Percentiles rank a stretch among this genome's conserved stretches.
These are phyloP conservation scores for Myodes glareolus DNA, from an alignment of 2,113 vertebrate genomes.

Conservation along the genomic window DNA sequence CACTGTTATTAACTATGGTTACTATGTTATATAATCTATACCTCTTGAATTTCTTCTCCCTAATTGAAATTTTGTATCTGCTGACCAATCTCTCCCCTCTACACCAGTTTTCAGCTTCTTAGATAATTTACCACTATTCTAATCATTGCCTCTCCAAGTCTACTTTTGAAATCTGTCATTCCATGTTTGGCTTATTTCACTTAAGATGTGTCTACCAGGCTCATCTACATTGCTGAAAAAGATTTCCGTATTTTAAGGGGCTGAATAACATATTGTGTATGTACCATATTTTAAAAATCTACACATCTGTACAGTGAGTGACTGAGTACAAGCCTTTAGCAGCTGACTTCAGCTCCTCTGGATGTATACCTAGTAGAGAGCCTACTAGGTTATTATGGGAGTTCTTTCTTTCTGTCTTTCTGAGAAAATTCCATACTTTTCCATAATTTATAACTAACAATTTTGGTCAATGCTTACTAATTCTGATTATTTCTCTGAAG, in stretches of 20 bases:
- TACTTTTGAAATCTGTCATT: background rate
- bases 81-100: background rate
- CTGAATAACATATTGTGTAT: background rate
- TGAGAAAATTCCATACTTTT: background rate
- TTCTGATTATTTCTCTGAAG: conserved; percentile 33
- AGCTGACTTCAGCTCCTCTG: background rate
- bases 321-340: background rate
- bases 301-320: background rate
- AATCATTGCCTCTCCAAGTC: background rate
- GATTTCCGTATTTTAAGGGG: background rate
- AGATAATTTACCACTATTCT: background rate
- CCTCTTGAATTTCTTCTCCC: background rate
- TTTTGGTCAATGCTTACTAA: conserved; percentile 27
- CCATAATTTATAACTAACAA: background rate
- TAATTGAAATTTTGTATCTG: background rate
- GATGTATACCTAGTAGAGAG: background rate
- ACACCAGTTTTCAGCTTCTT: background rate
- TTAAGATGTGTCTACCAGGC: background rate
- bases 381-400: background rate
- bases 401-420: background rate
- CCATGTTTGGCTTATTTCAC: background rate
- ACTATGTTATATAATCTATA: background rate
- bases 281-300: background rate
- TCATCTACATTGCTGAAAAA: background rate
- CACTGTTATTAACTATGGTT: background rate